Conservation (phyloP, 2,797 vertebrate genomes). For the Cichlasoma orientale region DNA sequence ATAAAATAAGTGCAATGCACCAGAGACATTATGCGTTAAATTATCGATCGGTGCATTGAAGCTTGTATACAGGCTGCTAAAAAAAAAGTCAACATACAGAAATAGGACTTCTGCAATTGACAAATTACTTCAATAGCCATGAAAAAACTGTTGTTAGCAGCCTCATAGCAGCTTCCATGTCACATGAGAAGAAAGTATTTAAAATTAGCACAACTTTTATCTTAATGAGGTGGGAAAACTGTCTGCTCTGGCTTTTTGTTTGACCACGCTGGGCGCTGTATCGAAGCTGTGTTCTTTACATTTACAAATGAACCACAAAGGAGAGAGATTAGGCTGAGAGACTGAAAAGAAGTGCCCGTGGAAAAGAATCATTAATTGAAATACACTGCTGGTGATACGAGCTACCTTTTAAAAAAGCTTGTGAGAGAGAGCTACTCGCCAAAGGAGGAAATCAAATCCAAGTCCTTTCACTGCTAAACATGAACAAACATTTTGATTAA, state of each 20-base stretch:
- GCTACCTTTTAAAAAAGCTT: background rate
- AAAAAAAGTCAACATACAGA: background rate
- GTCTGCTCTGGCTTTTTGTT: background rate
- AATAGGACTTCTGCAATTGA: background rate
- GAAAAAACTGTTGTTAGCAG: background rate
- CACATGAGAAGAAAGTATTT: too few species aligned
- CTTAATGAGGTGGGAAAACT: background rate
- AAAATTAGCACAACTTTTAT: background rate
- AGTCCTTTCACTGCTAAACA: background rate
- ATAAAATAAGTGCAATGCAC: background rate
- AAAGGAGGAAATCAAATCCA: slow-evolving; percentile 1
- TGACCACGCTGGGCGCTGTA: background rate
- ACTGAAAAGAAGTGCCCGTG: background rate
- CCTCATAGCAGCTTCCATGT: background rate
- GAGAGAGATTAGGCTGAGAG: background rate
- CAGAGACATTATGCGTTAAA: background rate
- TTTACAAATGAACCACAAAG: background rate
- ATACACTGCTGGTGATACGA: background rate
- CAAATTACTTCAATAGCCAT: background rate
- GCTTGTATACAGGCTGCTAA: background rate
- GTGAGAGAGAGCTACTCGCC: background rate
- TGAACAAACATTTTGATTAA: slow-evolving; percentile 8
- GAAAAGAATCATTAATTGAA: background rate
- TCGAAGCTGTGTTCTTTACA: background rate
- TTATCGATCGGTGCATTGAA: background rate